Percentiles rank a stretch among this genome's conserved stretches.
These are phyloP conservation scores for Mallateleia sp. DNA, from an alignment of 2,888 invertebrate genomes.

Conservation along the genomic window DNA sequence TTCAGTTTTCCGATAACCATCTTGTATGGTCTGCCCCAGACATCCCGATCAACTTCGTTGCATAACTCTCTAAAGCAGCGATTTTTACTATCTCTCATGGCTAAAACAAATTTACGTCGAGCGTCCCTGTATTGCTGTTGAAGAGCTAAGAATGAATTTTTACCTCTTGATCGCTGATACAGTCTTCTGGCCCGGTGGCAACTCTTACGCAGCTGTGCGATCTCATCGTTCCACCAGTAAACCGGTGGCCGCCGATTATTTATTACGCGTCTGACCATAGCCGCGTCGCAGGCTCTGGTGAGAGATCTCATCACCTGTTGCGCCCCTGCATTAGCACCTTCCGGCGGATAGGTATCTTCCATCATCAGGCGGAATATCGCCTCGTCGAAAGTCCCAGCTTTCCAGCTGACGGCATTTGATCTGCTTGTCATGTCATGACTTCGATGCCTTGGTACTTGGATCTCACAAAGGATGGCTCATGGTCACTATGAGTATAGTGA, in stretches of 20 bases:
- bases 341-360: background rate
- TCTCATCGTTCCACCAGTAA: background rate
- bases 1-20: slow-evolving; percentile 21
- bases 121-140: background rate
- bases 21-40: background rate
- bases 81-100: background rate
- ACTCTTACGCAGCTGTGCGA: background rate
- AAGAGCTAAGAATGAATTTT: background rate
- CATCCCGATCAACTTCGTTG: background rate
- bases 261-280: background rate
- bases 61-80: background rate
- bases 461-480: background rate
- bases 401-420: background rate
- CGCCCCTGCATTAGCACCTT: background rate
- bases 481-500: slow-evolving; percentile 1
- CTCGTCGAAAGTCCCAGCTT: background rate
- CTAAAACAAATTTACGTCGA: background rate
- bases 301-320: background rate
- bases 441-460: background rate
- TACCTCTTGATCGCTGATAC: background rate
- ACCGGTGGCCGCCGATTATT: background rate
- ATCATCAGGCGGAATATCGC: background rate
- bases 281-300: background rate
- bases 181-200: background rate
- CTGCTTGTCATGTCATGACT: too few relatives aligned